These are phyloP conservation scores for Cheilinus undulatus DNA, from an alignment of 2,113 vertebrate genomes.

Conservation along the genomic window DNA sequence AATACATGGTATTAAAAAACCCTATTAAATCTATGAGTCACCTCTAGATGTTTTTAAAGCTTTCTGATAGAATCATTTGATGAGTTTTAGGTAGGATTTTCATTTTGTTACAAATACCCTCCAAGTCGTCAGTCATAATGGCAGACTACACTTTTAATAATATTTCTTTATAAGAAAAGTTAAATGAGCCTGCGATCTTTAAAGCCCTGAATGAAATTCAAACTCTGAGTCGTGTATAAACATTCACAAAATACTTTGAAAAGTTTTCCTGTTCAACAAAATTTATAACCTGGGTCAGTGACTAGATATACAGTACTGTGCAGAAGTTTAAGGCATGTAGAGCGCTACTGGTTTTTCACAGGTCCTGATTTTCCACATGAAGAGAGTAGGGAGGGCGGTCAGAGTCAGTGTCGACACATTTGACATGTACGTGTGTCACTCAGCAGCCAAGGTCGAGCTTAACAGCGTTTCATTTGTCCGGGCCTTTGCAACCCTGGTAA, in stretches of 20 bases:
- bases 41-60: constrained; percentile 26
- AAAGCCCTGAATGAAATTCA: background rate
- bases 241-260: background rate
- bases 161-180: background rate
- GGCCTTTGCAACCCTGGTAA: too few relatives aligned
- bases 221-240: background rate
- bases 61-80: constrained; percentile 33
- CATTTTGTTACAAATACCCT: constrained; percentile 28
- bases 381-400: too few relatives aligned
- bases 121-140: background rate
- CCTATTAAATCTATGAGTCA: constrained; percentile 31
- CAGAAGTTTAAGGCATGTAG: too few relatives aligned
- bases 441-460: too few relatives aligned
- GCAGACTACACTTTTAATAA: background rate
- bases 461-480: too few relatives aligned
- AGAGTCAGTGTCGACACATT: too few relatives aligned
- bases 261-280: too few relatives aligned
- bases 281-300: too few relatives aligned
- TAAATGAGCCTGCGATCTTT: background rate
- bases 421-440: too few relatives aligned
- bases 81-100: constrained; percentile 38
- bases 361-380: too few relatives aligned
- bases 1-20: constrained; percentile 30
- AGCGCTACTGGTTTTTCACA: too few relatives aligned
- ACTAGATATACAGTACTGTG: too few relatives aligned